phyloP scores from a whole-genome alignment of 2,888 invertebrate species.

The Hoplodrina blanda region DNA sequence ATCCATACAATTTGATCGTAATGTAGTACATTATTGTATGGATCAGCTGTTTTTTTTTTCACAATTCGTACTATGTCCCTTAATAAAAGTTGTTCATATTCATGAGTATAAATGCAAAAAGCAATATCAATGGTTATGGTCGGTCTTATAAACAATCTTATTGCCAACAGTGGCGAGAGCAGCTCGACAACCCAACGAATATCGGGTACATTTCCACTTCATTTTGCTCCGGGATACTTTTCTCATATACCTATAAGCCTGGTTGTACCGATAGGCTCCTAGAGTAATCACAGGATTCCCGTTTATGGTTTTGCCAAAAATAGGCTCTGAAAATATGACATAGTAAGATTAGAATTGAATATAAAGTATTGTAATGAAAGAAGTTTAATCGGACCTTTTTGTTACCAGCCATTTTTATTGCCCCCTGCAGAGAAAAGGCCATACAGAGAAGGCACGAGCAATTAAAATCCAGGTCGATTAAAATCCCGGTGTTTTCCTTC shows the following conservation, averaged over 20 bases:
- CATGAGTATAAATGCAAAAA: too few species aligned
- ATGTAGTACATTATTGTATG: too few species aligned
- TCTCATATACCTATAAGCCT: not conserved
- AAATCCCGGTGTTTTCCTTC: too few species aligned
- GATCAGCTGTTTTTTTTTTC: too few species aligned
- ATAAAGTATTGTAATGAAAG: not conserved
- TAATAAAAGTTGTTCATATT: too few species aligned
- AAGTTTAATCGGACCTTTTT: not conserved
- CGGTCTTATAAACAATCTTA: slow-evolving; percentile 18
- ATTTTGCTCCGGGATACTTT: not conserved
- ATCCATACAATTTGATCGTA: too few species aligned
- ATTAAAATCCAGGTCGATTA: too few species aligned
- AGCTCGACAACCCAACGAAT: slow-evolving; percentile 30
- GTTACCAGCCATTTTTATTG: too few species aligned
- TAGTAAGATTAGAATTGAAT: too few species aligned
- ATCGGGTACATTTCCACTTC: slow-evolving; percentile 45
- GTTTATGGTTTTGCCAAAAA: slow-evolving; percentile 38
- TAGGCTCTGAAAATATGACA: slow-evolving; percentile 29
- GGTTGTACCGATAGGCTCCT: slow-evolving; percentile 26
- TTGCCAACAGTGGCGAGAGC: slow-evolving; percentile 7
- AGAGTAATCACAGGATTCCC: slow-evolving; percentile 21
- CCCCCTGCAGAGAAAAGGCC: too few species aligned
- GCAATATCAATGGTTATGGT: slow-evolving; percentile 34
- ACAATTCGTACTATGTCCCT: too few species aligned
- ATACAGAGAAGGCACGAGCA: too few species aligned